Evolutionary conservation across 2,113 vertebrate species (phyloP), one percentile per base, ranked within the genome.

Genomic region (Eidolon helvum): DNA sequence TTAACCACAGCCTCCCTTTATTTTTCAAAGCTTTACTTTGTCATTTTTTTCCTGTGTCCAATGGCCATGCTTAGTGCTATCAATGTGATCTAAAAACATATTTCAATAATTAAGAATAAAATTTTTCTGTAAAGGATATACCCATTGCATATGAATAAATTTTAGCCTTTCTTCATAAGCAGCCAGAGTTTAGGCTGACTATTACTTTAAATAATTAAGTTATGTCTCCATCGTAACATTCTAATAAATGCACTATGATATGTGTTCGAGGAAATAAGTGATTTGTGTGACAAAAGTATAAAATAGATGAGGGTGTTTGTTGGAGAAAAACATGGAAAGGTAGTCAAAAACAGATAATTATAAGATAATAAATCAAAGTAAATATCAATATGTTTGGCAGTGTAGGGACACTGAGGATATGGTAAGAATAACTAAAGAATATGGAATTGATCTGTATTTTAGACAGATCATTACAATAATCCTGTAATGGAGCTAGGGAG

Each of bases 11-110:
- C 14, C 50, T 90, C 77, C 43, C 18, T 90, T 69, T 7, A 87
- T 59, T 94, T 94, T 72, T 79, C 21, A 97, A 91, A 82, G 38
- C 5, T 90, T 93, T 93, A 57, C 33, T 93, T 87, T 75, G 5
- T 68, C 28, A 68, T 90, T 55, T 66, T 7, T 7, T 59, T 1
- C 4, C 33, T 63, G 15, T 69, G 43, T 40, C 40, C 45, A 43
- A 50, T n/a, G 90, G 40, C 19, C 40, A 95, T 53, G 10, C 26
- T 90, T 91, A 83, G 40, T 84, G 15, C 18, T 90, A 71, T 35
- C n/a, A 78, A 35, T 86, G 38, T 85, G 26, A 96, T 55, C 57
- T 90, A 26, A 87, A 89, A 89, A 78, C 26, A 90, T 22, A 94
- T 21, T 68, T 90, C 7, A 75, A 79, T 75, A 16, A 84, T 85